Evolutionary conservation across 1,140 invertebrate genomes (phyloP).

Genomic region (Centruroides vittatus): DNA sequence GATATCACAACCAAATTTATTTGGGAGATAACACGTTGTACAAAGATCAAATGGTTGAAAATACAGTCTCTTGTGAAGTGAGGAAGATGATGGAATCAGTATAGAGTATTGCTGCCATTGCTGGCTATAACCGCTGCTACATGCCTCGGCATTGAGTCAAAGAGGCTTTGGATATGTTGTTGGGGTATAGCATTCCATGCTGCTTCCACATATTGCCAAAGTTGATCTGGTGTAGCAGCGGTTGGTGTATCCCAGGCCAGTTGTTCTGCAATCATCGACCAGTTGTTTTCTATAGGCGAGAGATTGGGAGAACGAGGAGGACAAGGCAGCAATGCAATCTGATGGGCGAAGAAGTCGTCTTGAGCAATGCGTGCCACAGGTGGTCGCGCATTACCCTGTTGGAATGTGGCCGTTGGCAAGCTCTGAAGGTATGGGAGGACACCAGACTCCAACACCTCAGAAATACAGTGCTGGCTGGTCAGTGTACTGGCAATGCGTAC

Average conservation of each 20-base stretch:
- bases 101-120: too few relatives aligned
- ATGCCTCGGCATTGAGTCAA: too few relatives aligned
- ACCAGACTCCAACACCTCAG: background rate
- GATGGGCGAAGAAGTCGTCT: background rate
- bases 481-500: slow-evolving; percentile 5
- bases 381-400: background rate
- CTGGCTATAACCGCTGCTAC: too few relatives aligned
- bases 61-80: too few relatives aligned
- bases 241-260: background rate
- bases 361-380: background rate
- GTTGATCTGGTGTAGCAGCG: background rate
- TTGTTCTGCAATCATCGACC: slow-evolving; percentile 1
- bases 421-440: background rate
- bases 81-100: too few relatives aligned
- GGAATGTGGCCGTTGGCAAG: background rate
- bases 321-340: slow-evolving; percentile 1
- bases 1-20: too few relatives aligned
- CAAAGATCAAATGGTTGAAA: too few relatives aligned
- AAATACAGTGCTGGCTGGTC: slow-evolving; percentile 1
- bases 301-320: slow-evolving; percentile 3
- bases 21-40: too few relatives aligned
- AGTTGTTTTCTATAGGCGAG: background rate
- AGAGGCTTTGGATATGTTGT: too few relatives aligned
- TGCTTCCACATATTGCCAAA: too few relatives aligned
- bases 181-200: too few relatives aligned